Base-by-base conservation (phyloP, 2,797 vertebrate species). In the Triplophysa bombifrons region DNA sequence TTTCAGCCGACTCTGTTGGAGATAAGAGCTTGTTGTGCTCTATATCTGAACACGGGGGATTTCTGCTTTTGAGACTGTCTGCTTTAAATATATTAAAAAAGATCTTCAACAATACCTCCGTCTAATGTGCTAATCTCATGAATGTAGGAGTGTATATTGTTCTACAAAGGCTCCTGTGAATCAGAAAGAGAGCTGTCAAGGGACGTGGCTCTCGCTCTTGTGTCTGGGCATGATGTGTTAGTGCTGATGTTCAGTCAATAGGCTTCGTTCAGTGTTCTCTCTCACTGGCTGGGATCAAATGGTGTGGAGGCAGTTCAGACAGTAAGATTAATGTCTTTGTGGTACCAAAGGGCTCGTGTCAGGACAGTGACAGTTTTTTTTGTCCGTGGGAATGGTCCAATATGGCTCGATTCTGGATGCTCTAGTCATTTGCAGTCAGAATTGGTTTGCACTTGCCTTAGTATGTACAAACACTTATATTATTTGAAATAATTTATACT, bases 71-170 rank as follows among this genome's bases (percentile, higher is more conserved):
- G 34, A n/a, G 20, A 27, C 44, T 65, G 38, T 78, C 56, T 63
- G n/a, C 56, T 78, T 78, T 80, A 72, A 80, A 80, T 72, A 48
- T 73, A 80, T 66, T 80, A 34, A 30, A 73, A 64, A 73, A 66
- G 69, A 50, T 66, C 50, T 58, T 55, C 25, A 41, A 78, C 67
- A 71, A 64, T 71, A 46, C 34, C 58, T 79, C 58, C 41, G 68
- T 72, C 60, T 72, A 79, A 72, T 72, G 77, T 72, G 69, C 60
- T 80, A 80, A 73, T 80, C 77, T 73, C 25, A 16, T 58, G 61
- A 79, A 65, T 55, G 76, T 69, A 44, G 68, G 48, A 66, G 70
- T 73, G 61, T 71, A 65, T 66, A 73, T 73, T 80, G 77, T 80
- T 79, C 69, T n/a, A 30, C 38, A 64, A 79, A 79, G 34, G 25